Evolutionary conservation across 2,113 vertebrate species (phyloP).

Genomic region (Sciurus niger): DNA sequence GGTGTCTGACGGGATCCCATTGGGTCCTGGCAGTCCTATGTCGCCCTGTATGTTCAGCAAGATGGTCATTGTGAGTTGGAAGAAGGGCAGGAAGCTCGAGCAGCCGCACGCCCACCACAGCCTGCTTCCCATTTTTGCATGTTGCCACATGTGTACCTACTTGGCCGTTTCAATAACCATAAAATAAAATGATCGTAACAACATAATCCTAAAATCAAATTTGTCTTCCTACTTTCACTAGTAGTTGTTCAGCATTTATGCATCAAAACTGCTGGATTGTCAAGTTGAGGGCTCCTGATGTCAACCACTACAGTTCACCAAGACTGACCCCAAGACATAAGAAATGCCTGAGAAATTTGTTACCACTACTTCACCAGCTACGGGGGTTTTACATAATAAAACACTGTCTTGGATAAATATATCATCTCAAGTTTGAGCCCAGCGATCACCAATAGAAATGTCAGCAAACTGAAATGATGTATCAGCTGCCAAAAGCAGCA

Average conservation of each 20-base stretch:
- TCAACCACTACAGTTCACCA: neutral
- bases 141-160: rapidly evolving
- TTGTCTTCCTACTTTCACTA: neutral
- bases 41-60: slow-evolving; percentile 83
- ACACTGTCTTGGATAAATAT: neutral
- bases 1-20: slow-evolving; percentile 81
- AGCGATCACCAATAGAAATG: too few relatives aligned
- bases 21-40: slow-evolving; percentile 87
- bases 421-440: neutral
- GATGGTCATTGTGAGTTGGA: neutral
- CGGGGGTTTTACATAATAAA: neutral
- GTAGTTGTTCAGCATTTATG: neutral
- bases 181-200: neutral
- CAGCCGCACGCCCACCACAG: neutral
- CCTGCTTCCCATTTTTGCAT: neutral
- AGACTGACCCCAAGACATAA: neutral
- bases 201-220: neutral
- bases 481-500: neutral
- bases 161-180: neutral
- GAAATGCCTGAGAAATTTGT: neutral
- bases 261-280: neutral
- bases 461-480: neutral
- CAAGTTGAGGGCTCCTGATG: neutral
- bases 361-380: neutral
- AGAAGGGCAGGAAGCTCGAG: neutral